Evolutionary conservation across 1,140 invertebrate species (phyloP).

Genomic region (Wiebesia pumilae): DNA sequence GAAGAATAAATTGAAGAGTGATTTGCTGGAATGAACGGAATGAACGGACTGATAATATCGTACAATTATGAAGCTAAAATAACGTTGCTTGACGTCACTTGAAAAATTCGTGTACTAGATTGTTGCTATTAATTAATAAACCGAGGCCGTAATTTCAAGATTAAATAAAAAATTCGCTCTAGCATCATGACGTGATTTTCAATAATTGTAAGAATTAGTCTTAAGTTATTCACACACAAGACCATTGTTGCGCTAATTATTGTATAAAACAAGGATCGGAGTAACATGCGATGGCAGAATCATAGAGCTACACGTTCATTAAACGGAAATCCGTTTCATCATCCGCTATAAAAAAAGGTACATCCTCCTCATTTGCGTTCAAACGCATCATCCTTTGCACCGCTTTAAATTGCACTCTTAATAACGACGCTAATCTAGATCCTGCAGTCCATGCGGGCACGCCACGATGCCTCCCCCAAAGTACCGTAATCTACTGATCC

Average conservation of each 20-base stretch:
- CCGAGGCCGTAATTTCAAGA: too few species aligned
- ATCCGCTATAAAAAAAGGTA: background rate
- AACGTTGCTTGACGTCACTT: too few species aligned
- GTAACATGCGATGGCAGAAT: background rate
- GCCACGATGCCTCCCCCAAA: background rate
- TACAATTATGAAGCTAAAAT: too few species aligned
- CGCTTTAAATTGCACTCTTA: conserved; percentile 31
- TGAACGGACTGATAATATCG: too few species aligned
- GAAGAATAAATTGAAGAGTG: background rate
- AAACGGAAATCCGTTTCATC: conserved; percentile 25
- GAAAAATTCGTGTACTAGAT: too few species aligned
- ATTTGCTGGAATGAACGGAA: background rate
- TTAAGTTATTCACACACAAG: background rate
- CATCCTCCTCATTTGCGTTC: background rate
- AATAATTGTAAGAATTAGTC: background rate
- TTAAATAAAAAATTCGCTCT: background rate
- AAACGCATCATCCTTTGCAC: conserved; percentile 20
- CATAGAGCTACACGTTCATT: background rate
- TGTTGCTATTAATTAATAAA: too few species aligned
- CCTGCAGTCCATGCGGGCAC: background rate
- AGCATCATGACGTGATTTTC: background rate
- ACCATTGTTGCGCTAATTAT: background rate
- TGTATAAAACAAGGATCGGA: background rate
- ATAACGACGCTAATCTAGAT: conserved; percentile 52
- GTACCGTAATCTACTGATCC: conserved; percentile 38